A percentile compares a stretch with the other conserved stretches of the same genome.
phyloP scores from a whole-genome alignment of 2,888 invertebrate genomes.

The Drosophila austrosaltans region DNA sequence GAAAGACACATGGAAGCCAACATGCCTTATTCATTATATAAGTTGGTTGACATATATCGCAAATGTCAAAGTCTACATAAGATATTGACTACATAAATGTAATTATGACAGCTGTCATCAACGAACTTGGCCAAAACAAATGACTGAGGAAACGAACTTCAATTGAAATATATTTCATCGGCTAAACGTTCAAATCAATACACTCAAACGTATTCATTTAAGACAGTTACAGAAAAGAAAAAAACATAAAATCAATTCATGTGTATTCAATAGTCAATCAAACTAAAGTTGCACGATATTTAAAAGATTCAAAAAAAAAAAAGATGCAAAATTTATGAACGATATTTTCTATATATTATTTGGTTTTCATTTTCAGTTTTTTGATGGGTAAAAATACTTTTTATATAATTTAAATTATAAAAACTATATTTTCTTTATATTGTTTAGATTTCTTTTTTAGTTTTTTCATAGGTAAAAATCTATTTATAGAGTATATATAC shows the following conservation, averaged over 20 bases:
- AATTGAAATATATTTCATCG: conserved; percentile 7
- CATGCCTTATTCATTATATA: conserved; percentile 69
- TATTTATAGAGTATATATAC: no score
- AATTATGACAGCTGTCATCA: conserved; percentile 65
- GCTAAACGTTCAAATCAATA: conserved; percentile 2
- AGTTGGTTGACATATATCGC: conserved; percentile 63
- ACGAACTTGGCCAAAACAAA: conserved; percentile 9
- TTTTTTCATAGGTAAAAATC: no score
- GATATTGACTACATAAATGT: conserved; percentile 68
- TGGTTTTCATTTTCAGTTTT: no score
- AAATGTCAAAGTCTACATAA: conserved; percentile 55
- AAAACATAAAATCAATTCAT: neutral
- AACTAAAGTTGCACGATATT: no score
- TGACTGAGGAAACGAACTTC: conserved; percentile 27
- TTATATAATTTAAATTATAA: no score
- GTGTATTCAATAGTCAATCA: neutral
- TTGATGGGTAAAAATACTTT: no score
- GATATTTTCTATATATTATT: no score
- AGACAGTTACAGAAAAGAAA: neutral
- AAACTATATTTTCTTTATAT: no score
- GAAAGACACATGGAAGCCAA: conserved; percentile 36
- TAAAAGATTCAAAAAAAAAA: neutral
- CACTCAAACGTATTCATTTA: neutral
- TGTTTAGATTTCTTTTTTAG: no score
- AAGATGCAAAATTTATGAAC: no score